A percentile compares a stretch with the other conserved stretches of the same genome.
Conservation (phyloP, 2,888 invertebrate genomes). For the Drosophila yooni region DNA sequence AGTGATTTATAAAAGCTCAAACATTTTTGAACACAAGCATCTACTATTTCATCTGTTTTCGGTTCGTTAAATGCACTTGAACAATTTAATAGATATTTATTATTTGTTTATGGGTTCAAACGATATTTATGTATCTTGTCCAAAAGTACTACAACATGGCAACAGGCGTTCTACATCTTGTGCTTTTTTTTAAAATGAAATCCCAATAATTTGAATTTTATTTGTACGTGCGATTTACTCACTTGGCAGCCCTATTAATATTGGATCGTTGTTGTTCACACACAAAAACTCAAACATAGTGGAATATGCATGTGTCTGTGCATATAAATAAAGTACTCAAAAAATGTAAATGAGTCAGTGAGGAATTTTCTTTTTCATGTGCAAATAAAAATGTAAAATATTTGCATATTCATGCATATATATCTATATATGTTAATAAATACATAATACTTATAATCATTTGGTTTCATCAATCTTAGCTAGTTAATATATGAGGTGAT, state of each 20-base stretch:
- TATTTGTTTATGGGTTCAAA: background rate
- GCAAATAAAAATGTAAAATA: background rate
- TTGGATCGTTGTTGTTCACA: background rate
- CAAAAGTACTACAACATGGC: background rate
- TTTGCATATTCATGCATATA: background rate
- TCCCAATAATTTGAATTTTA: conserved; percentile 9
- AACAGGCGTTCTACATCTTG: background rate
- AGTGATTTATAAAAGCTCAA: background rate
- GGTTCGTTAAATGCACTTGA: background rate
- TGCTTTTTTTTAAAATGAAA: too few species aligned
- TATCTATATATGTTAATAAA: background rate
- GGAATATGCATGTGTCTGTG: background rate
- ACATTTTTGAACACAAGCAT: background rate
- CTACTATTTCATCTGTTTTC: background rate
- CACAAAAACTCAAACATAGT: background rate
- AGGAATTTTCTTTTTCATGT: background rate
- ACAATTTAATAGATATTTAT: background rate
- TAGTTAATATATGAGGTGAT: background rate
- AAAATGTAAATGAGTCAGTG: background rate
- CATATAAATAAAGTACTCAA: background rate
- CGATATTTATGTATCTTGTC: background rate
- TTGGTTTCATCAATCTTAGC: background rate
- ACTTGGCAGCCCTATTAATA: conserved; percentile 22
- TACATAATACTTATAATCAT: background rate
- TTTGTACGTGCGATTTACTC: conserved; percentile 19